Base-by-base conservation (phyloP, 2,888 invertebrate species). In the Arenicola marina region DNA sequence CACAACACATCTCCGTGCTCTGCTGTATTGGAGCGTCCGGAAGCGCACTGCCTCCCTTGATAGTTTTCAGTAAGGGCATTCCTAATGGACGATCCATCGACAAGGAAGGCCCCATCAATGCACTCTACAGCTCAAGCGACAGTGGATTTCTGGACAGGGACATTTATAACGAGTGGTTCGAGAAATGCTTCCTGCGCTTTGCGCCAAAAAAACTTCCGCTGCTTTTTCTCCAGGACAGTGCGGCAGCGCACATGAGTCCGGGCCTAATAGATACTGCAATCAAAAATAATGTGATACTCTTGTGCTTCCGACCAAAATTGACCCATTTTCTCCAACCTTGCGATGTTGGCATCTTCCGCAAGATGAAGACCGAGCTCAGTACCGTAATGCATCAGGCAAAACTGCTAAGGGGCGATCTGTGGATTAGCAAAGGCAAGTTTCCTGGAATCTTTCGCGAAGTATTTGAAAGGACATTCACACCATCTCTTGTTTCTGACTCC, bases 81-180 rank as follows among this genome's bases (percentile, higher is more conserved):
- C 57, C 57, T 28, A 15, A 4, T 44, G 26, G 15, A 4, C 4
- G 46, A n/a, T 7, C 11, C 4, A 46, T 15, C 31, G 11, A 57
- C 24, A n/a, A 4, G n/a, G 45, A 57, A 24, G 57, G 57, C 4
- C 57, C 57, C 7, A 4, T 28, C 4, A 59, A 59, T 34, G 53
- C 51, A n/a, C 33, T 4, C 28, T 59, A 59, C 43, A 53, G 38
- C 53, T 34, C 51, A 18, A 33, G 24, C 26, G 53, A 59, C 1
- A 53, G 2, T 38, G 59, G 59, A 24, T 53, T 59, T 21, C 29
- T 59, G 33, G 43, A 59, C 38, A 1, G 4, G 21, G 53, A 59
- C 34, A 59, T 59, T 4, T 59, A 59, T 38, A 15, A n/a, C 11
- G 53, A 53, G 21, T 59, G 59, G 59, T 59, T 53, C 29, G 34